Conservation (phyloP, 1,140 invertebrate genomes). For the Palaemon carinicauda region DNA sequence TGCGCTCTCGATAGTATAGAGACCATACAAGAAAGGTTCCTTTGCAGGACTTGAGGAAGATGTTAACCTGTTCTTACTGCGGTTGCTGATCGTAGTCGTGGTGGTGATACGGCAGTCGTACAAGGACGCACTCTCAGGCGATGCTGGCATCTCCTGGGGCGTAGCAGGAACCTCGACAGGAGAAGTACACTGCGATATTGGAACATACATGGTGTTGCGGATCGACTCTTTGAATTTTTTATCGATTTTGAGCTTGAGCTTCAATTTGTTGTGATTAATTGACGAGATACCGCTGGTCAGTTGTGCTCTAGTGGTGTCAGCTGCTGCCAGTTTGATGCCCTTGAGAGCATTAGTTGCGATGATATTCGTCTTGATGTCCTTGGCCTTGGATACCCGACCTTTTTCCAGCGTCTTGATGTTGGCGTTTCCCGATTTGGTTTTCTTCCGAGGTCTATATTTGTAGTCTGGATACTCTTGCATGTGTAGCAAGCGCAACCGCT, state of each 20-base stretch:
- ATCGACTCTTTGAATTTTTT: conserved; percentile 69
- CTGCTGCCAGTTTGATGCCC: conserved; percentile 58
- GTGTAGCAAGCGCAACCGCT: conserved; percentile 87
- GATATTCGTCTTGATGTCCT: conserved; percentile 66
- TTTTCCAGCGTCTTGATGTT: conserved; percentile 60
- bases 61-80: conserved; percentile 49
- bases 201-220: conserved; percentile 66
- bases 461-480: conserved; percentile 97
- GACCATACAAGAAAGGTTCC: conserved; percentile 55
- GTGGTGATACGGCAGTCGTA: conserved; percentile 74
- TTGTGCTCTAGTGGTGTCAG: conserved; percentile 46
- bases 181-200: conserved; percentile 70
- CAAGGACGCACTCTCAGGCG: conserved; percentile 80
- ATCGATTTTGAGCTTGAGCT: conserved; percentile 72
- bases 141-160: conserved; percentile 79
- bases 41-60: conserved; percentile 50
- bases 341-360: conserved; percentile 46
- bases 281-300: conserved; percentile 55
- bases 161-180: conserved; percentile 82
- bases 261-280: conserved; percentile 66
- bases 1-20: conserved; percentile 56
- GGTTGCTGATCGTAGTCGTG: background rate
- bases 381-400: conserved; percentile 67
- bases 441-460: conserved; percentile 95
- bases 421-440: conserved; percentile 68